phyloP scores from a whole-genome alignment of 2,888 invertebrate species.

The Encarsia formosa region DNA sequence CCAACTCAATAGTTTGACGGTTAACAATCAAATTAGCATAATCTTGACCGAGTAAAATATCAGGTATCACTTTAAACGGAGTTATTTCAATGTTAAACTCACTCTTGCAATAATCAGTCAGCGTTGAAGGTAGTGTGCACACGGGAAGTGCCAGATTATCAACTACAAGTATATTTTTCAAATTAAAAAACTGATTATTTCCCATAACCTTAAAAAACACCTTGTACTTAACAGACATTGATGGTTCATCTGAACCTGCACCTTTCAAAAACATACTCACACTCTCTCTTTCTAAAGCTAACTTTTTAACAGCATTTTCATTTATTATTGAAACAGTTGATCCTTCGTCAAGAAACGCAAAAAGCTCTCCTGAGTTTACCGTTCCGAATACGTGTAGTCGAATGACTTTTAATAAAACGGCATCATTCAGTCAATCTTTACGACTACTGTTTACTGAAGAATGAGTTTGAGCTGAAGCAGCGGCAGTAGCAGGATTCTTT shows the following conservation, averaged over 20 bases:
- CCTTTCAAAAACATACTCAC: background rate
- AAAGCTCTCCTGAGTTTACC: background rate
- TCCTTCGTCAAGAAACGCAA: background rate
- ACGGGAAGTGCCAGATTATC: background rate
- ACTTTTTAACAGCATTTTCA: background rate
- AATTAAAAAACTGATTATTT: background rate
- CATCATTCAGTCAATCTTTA: background rate
- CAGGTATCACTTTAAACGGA: background rate
- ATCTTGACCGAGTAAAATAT: conserved; percentile 7
- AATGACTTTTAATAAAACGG: background rate
- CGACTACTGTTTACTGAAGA: background rate
- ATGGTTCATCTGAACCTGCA: background rate
- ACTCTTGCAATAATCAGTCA: background rate
- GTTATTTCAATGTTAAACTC: background rate
- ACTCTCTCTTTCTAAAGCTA: background rate
- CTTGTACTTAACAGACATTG: background rate
- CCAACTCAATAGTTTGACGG: background rate
- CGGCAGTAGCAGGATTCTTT: background rate
- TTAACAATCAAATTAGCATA: background rate
- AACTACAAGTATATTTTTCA: background rate
- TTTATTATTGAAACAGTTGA: background rate
- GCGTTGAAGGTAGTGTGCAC: background rate
- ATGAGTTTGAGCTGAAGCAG: background rate
- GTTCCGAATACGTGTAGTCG: background rate
- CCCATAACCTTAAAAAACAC: background rate